A percentile compares a stretch with the other conserved stretches of the same genome.
These are phyloP conservation scores for Spinus olivaceus DNA, from an alignment of 2,797 vertebrate species.

Conservation along the genomic window DNA sequence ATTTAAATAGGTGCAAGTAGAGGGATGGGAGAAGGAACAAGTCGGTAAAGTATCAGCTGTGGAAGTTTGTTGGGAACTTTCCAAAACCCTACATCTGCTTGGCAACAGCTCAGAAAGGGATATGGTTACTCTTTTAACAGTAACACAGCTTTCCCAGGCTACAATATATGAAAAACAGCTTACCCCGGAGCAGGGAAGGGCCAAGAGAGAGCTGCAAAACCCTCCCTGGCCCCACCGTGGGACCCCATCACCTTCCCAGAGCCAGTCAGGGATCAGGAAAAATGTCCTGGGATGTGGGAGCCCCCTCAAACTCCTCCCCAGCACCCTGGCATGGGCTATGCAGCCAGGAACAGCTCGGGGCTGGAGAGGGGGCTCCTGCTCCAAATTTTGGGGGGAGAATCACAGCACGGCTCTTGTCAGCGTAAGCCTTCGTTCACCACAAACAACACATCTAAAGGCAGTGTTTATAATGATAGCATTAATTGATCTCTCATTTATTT, in stretches of 20 bases:
- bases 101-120: slow-evolving; percentile 78
- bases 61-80: slow-evolving; percentile 79
- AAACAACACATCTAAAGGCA: slow-evolving; percentile 65
- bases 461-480: slow-evolving; percentile 74
- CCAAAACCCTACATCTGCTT: slow-evolving; percentile 83
- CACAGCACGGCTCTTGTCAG: background rate
- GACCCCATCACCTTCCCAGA: background rate
- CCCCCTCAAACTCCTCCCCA: background rate
- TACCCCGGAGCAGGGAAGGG: slow-evolving; percentile 66
- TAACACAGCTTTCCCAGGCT: slow-evolving; percentile 82
- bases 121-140: slow-evolving; percentile 79
- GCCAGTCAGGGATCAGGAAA: background rate
- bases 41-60: slow-evolving; percentile 71
- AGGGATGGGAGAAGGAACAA: slow-evolving; percentile 62
- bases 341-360: background rate
- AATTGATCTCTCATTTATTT: slow-evolving; percentile 69
- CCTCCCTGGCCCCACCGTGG: rapidly evolving
- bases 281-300: background rate
- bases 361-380: background rate
- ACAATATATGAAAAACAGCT: slow-evolving; percentile 78
- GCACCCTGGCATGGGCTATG: background rate
- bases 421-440: background rate
- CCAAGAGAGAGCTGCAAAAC: slow-evolving; percentile 17
- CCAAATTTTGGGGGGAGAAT: background rate
- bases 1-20: slow-evolving; percentile 66